Percentiles rank a stretch among this genome's conserved stretches.
phyloP scores from a whole-genome alignment of 2,113 vertebrate genomes.

The Sarotherodon lohbergeri region DNA sequence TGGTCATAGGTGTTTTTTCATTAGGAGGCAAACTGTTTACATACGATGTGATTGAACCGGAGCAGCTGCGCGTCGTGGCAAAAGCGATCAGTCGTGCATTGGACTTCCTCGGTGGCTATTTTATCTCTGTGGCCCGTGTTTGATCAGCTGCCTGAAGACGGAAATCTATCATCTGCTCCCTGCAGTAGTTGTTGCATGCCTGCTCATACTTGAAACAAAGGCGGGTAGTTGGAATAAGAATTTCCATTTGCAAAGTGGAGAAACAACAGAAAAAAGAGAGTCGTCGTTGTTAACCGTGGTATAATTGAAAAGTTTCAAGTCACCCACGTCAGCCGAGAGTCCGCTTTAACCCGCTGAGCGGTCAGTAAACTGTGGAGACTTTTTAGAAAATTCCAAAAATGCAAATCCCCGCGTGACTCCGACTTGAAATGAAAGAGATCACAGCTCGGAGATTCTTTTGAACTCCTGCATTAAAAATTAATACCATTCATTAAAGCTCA shows the following conservation, averaged over 20 bases:
- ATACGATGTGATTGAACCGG: background rate
- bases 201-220: background rate
- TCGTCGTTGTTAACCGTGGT: accelerated
- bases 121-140: background rate
- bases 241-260: background rate
- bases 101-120: background rate
- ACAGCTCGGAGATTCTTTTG: background rate
- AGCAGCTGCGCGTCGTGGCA: background rate
- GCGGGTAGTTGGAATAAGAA: background rate
- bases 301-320: background rate
- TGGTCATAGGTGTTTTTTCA: background rate
- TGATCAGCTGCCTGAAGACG: background rate
- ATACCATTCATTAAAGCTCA: background rate
- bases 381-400: background rate
- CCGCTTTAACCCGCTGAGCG: background rate
- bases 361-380: background rate
- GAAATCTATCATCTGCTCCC: background rate
- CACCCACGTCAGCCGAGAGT: background rate
- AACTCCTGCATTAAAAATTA: background rate
- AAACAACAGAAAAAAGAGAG: background rate
- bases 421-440: background rate
- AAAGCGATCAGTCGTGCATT: background rate
- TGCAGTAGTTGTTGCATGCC: background rate
- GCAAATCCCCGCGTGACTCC: background rate
- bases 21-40: background rate